Conservation (phyloP, 2,888 invertebrate species). For the Xiphydria camelus region DNA sequence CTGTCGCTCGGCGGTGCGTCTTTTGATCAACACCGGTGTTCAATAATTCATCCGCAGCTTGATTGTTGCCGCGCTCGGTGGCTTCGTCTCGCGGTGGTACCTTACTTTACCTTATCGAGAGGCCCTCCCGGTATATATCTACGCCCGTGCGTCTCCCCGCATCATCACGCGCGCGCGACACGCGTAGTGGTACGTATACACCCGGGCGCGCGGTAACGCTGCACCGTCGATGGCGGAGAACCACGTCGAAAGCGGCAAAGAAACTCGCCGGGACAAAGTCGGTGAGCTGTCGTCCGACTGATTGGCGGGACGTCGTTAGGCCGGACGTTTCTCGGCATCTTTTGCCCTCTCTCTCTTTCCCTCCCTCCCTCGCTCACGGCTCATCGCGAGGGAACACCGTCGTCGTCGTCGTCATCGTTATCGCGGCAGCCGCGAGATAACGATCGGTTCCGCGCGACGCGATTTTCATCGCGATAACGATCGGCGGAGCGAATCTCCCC, state of each 20-base stretch:
- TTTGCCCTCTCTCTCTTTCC: too few relatives aligned
- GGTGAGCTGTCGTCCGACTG: neutral
- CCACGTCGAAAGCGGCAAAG: neutral
- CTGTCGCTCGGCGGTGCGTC: constrained; percentile 36
- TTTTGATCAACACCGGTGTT: constrained; percentile 44
- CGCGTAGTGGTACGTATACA: neutral
- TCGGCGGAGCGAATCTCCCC: too few relatives aligned
- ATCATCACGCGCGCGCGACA: too few relatives aligned
- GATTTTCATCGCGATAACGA: too few relatives aligned
- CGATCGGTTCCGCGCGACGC: too few relatives aligned
- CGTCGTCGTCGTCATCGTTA: too few relatives aligned
- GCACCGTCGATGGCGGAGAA: neutral
- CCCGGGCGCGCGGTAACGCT: too few relatives aligned
- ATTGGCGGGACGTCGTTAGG: neutral
- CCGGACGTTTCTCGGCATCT: too few relatives aligned
- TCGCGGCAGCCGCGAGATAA: too few relatives aligned
- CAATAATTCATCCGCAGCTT: constrained; percentile 48
- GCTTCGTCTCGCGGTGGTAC: constrained; percentile 7
- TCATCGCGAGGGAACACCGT: too few relatives aligned
- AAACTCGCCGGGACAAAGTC: neutral
- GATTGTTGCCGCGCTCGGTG: constrained; percentile 24
- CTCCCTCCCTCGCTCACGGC: too few relatives aligned
- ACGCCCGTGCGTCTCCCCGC: too few relatives aligned
- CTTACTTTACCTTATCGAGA: constrained; percentile 9
- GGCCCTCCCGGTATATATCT: constrained; percentile 1